Percentiles rank a stretch among this genome's conserved stretches.
Conservation (phyloP, 2,888 invertebrate species). For the Rapana venosa region DNA sequence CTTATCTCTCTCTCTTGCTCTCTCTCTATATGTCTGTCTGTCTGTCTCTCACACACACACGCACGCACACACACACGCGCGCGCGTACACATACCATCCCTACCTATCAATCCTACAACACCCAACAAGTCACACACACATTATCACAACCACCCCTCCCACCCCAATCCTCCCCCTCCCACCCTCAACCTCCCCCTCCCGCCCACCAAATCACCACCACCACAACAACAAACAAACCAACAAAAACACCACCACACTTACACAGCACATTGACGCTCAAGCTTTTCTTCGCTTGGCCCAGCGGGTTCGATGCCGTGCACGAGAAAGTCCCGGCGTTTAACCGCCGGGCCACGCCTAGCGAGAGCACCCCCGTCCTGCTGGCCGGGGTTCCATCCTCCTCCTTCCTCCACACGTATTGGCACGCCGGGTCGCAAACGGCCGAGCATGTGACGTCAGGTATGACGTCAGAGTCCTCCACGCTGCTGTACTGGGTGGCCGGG, state of each 20-base stretch:
- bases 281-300: slow-evolving; percentile 15
- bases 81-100: no score
- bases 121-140: no score
- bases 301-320: slow-evolving; percentile 36
- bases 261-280: slow-evolving; percentile 32
- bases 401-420: slow-evolving; percentile 41
- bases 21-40: slow-evolving; percentile 26
- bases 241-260: slow-evolving; percentile 8
- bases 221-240: not conserved
- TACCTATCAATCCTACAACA: no score
- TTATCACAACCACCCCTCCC: no score
- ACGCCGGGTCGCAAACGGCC: slow-evolving; percentile 43
- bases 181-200: no score
- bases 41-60: not conserved
- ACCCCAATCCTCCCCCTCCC: no score
- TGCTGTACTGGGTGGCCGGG: slow-evolving; percentile 11
- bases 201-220: not conserved
- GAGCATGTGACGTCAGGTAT: slow-evolving; percentile 44
- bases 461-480: slow-evolving; percentile 23
- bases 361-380: not conserved
- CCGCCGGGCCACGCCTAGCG: slow-evolving; percentile 26
- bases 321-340: slow-evolving; percentile 32
- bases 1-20: slow-evolving; percentile 11
- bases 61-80: no score
- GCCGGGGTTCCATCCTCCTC: not conserved